These are phyloP conservation scores for Cyanoramphus novaezelandiae DNA, from an alignment of 2,113 vertebrate species.

Conservation along the genomic window DNA sequence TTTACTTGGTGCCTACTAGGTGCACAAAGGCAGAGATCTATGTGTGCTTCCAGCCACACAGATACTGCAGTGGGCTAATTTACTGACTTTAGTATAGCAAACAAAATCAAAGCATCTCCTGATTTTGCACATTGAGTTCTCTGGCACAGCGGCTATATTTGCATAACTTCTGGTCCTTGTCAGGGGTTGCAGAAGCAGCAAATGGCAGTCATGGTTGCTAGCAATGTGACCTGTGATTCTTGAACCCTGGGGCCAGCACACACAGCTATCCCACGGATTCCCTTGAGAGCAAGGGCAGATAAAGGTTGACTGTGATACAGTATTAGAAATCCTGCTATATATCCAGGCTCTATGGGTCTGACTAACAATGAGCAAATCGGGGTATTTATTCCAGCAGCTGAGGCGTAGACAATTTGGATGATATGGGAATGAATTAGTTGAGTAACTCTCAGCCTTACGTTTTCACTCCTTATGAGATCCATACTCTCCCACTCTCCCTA, in stretches of 20 bases:
- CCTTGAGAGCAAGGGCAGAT: neutral
- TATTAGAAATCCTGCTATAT: neutral
- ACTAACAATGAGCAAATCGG: neutral
- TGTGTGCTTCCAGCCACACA: neutral
- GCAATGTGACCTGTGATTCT: neutral
- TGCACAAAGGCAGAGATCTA: neutral
- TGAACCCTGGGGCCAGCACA: neutral
- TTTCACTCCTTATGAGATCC: neutral
- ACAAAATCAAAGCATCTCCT: neutral
- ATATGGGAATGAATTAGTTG: constrained; percentile 49
- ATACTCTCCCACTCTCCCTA: constrained; percentile 3
- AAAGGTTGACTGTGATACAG: constrained; percentile 2
- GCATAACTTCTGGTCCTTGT: neutral
- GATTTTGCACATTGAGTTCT: neutral
- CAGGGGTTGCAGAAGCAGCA: neutral
- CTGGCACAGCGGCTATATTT: neutral
- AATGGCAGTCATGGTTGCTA: neutral
- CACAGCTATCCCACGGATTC: neutral
- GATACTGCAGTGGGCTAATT: neutral
- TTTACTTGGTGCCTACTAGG: neutral
- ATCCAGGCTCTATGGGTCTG: neutral
- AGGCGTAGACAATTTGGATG: constrained; percentile 36
- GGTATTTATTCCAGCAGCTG: constrained; percentile 37
- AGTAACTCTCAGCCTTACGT: neutral
- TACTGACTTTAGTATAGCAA: neutral